phyloP scores from a whole-genome alignment of 1,140 invertebrate species.

The Caenorhabditis brenneri region DNA sequence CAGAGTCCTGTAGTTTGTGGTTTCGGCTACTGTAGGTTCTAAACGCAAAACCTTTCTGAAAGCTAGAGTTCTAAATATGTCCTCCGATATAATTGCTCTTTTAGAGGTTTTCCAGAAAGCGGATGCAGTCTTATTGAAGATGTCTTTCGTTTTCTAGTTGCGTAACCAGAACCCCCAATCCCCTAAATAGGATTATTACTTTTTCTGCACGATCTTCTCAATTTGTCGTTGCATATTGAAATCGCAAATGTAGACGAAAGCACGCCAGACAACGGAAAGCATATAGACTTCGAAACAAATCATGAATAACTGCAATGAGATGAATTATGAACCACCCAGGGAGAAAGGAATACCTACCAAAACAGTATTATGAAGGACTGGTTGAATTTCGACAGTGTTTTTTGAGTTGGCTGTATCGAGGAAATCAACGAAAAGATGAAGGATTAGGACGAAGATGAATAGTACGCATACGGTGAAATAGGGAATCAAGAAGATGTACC shows the following conservation, averaged over 20 bases:
- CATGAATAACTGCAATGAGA: constrained; percentile 46
- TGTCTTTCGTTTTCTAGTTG: no score
- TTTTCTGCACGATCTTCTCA: constrained; percentile 25
- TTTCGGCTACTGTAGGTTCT: no score
- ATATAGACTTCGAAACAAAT: constrained; percentile 56
- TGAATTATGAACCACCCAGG: not conserved
- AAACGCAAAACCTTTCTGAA: no score
- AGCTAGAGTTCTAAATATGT: no score
- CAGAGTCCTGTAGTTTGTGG: no score
- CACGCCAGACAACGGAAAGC: constrained; percentile 53
- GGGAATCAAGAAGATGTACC: constrained; percentile 53
- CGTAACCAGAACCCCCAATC: no score
- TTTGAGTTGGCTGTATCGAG: constrained; percentile 55
- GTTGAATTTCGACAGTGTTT: constrained; percentile 46
- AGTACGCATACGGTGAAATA: constrained; percentile 55
- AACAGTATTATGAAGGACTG: constrained; percentile 42
- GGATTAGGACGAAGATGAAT: constrained; percentile 51
- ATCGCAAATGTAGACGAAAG: constrained; percentile 57
- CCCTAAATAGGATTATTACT: not conserved
- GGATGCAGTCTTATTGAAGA: no score
- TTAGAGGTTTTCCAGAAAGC: no score
- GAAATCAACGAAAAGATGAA: constrained; percentile 56
- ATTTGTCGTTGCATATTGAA: constrained; percentile 54
- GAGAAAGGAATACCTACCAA: constrained; percentile 19
- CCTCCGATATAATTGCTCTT: no score